A percentile compares a stretch with the other conserved stretches of the same genome.
Evolutionary conservation across 2,797 vertebrate species (phyloP).

Genomic region (Tauraco hartlaubi): DNA sequence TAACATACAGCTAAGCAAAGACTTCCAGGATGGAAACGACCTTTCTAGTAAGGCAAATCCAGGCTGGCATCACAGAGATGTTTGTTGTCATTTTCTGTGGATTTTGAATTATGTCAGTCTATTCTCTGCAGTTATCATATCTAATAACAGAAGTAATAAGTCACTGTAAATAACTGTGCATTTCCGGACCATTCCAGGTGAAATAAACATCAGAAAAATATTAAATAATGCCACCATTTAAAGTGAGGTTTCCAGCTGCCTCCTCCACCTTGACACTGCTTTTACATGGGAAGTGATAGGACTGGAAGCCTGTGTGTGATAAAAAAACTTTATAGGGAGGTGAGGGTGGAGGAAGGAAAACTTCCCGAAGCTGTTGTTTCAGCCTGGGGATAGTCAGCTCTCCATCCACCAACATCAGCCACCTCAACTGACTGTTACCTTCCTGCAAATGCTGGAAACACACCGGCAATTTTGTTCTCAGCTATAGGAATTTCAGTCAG

Average conservation of each 20-base stretch:
- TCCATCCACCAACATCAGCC: neutral
- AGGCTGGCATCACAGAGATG: neutral
- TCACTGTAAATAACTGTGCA: constrained; percentile 7
- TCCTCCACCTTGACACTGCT: neutral
- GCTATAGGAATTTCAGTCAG: neutral
- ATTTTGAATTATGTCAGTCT: constrained; percentile 62
- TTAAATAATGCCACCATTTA: neutral
- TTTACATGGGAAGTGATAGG: neutral
- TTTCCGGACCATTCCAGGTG: neutral
- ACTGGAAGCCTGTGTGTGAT: neutral
- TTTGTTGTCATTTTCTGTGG: constrained; percentile 12
- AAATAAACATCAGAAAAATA: neutral
- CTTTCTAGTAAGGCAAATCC: neutral
- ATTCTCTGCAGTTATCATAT: constrained; percentile 1
- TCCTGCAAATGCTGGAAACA: neutral
- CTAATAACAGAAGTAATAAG: constrained; percentile 36
- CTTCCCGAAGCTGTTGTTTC: neutral
- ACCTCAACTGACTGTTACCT: neutral
- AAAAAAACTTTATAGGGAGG: neutral
- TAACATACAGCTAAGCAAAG: neutral
- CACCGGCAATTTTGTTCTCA: neutral
- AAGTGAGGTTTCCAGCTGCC: neutral
- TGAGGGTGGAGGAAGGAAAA: neutral
- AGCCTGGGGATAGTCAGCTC: neutral
- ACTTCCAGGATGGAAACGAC: neutral